Conservation (phyloP, 1,140 invertebrate species). For the Cherax destructor region DNA sequence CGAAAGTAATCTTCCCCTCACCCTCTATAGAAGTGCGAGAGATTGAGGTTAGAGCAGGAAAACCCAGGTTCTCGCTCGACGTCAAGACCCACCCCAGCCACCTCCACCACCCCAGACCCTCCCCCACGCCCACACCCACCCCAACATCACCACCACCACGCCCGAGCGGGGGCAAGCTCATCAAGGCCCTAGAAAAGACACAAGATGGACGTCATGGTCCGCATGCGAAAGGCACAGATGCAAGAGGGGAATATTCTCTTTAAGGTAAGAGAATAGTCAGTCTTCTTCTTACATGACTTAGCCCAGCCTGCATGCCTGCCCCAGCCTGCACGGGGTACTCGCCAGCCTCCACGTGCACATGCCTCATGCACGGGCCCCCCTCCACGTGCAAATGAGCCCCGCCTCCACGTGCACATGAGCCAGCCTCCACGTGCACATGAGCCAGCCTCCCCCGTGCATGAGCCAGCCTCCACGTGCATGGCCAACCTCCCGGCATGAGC, state of each 20-base stretch:
- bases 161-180: slow-evolving; percentile 37
- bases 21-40: not conserved
- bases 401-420: too few species aligned
- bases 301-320: too few species aligned
- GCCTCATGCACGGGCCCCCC: too few species aligned
- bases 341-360: too few species aligned
- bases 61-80: slow-evolving; percentile 36
- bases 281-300: too few species aligned
- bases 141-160: slow-evolving; percentile 34
- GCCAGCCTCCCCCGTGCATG: too few species aligned
- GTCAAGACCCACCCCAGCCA: not conserved
- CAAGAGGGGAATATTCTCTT: slow-evolving; percentile 65
- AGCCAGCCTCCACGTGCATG: too few species aligned
- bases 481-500: too few species aligned
- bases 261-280: slow-evolving; percentile 63
- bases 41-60: slow-evolving; percentile 15
- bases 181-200: slow-evolving; percentile 52
- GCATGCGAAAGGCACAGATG: slow-evolving; percentile 54
- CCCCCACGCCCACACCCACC: slow-evolving; percentile 4
- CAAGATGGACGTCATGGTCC: slow-evolving; percentile 55
- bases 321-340: too few species aligned
- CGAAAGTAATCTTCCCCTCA: not conserved
- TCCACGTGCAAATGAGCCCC: too few species aligned
- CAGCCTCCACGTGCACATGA: too few species aligned
- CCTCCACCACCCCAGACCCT: not conserved